Evolutionary conservation across 2,888 invertebrate genomes (phyloP), one percentile per base, ranked within the genome.

Genomic region (Itoplectis maculator): DNA sequence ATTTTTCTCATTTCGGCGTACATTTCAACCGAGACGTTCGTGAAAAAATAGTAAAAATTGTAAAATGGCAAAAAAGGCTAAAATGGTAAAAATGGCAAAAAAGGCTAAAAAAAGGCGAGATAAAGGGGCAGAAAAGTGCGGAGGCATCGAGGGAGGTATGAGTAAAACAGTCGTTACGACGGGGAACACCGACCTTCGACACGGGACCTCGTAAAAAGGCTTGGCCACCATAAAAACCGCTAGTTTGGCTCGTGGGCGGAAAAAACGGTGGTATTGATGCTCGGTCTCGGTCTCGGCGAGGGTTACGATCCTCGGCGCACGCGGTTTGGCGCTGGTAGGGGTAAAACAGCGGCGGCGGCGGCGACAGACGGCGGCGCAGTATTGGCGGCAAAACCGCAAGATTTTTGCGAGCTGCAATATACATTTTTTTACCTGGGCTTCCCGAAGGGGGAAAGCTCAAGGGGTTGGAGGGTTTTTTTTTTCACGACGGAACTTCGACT

Each of bases 221-320:
- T 87, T 85, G 86, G 85, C 87, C 87, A 89, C 88, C 89, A 90
- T 91, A 91, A 92, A 89, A 91, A 87, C 88, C 87, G 87, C 89
- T 88, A 88, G 81, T 88, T 88, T 89, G 88, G 84, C 89, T 88
- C 88, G 88, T 88, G 88, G 77, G 87, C 72, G 79, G 70, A 85
- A 83, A 85, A 83, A 74, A 51, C 54, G 45, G 42, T 54, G 7
- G 5, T 5, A 29, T 29, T 40, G 79, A n/a, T 75, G 59, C 51
- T 23, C 9, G 63, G 74, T 78, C n/a, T n/a, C n/a, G n/a, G n/a
- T n/a, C n/a, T n/a, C 68, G 51, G 69, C 63, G 51, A 69, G 74
- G 82, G 79, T 47, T 83, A 70, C 40, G 20, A 59, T 66, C 76
- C 42, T n/a, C 49, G 23, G 51, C 49, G 45, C 49, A 40, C 13